These are phyloP conservation scores for Hirtodrosophila confusa DNA, from an alignment of 2,888 invertebrate genomes.

Conservation along the genomic window DNA sequence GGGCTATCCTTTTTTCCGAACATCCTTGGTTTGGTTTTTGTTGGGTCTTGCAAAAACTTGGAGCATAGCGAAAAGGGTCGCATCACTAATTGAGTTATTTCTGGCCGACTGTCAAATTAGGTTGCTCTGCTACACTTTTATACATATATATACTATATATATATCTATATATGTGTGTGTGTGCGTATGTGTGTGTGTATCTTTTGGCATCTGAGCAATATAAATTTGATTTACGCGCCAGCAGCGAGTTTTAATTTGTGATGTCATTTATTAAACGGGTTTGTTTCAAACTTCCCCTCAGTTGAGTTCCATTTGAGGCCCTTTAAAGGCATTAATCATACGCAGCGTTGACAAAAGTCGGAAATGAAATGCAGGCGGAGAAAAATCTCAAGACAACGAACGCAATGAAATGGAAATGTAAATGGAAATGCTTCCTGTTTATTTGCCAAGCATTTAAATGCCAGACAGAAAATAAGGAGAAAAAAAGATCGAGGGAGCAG, in stretches of 20 bases:
- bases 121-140: constrained; percentile 37
- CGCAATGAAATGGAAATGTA: constrained; percentile 34
- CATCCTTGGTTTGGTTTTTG: constrained; percentile 1
- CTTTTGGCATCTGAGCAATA: constrained; percentile 13
- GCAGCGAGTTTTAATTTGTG: constrained; percentile 70
- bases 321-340: constrained; percentile 64
- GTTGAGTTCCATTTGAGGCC: constrained; percentile 19
- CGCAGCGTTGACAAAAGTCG: constrained; percentile 62
- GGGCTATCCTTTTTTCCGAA: constrained; percentile 27
- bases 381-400: constrained; percentile 35
- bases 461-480: constrained; percentile 30
- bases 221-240: constrained; percentile 67
- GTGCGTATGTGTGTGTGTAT: constrained; percentile 1
- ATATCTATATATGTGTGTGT: not conserved
- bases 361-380: constrained; percentile 47
- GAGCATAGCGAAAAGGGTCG: constrained; percentile 39
- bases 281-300: constrained; percentile 3
- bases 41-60: constrained; percentile 11
- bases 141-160: no score
- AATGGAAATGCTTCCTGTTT: constrained; percentile 67
- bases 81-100: constrained; percentile 72
- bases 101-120: constrained; percentile 73
- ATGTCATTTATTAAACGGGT: constrained; percentile 72
- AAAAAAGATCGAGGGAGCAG: constrained; percentile 5
- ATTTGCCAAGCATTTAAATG: constrained; percentile 77